A percentile compares a stretch with the other conserved stretches of the same genome.
phyloP scores from a whole-genome alignment of 2,888 invertebrate species.

The Cepaea hortensis region DNA sequence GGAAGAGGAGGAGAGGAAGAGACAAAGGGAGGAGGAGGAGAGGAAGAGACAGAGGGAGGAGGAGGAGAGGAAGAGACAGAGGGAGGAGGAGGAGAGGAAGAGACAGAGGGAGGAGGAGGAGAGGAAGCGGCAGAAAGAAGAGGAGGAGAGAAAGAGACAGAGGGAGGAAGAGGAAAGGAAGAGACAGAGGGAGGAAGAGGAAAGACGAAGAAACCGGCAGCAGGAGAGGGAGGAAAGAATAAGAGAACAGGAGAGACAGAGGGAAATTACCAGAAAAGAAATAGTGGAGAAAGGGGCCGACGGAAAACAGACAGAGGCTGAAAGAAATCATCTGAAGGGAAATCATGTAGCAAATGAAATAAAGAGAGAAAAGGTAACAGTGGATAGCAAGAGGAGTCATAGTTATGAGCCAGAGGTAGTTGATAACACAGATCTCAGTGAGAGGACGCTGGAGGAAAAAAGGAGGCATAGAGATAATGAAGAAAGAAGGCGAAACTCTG shows the following conservation, averaged over 20 bases:
- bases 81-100: background rate
- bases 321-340: background rate
- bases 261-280: conserved; percentile 2
- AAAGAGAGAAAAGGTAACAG: conserved; percentile 18
- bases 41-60: conserved; percentile 12
- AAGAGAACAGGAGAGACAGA: conserved; percentile 1
- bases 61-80: conserved; percentile 15
- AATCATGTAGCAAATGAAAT: background rate
- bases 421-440: conserved; percentile 7
- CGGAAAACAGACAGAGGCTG: background rate
- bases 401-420: background rate
- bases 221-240: background rate
- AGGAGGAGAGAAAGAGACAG: too few relatives aligned
- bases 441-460: conserved; percentile 19
- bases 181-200: background rate
- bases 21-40: conserved; percentile 12
- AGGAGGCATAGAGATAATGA: conserved; percentile 17
- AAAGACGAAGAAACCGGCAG: background rate
- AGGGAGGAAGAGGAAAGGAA: background rate
- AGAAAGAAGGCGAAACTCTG: conserved; percentile 27
- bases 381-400: background rate
- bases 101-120: background rate
- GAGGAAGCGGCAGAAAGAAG: too few relatives aligned
- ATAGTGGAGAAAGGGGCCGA: background rate
- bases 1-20: conserved; percentile 36